These are phyloP conservation scores for Pachyseris speciosa DNA, from an alignment of 64 coral and sea anemone species.

Conservation along the genomic window DNA sequence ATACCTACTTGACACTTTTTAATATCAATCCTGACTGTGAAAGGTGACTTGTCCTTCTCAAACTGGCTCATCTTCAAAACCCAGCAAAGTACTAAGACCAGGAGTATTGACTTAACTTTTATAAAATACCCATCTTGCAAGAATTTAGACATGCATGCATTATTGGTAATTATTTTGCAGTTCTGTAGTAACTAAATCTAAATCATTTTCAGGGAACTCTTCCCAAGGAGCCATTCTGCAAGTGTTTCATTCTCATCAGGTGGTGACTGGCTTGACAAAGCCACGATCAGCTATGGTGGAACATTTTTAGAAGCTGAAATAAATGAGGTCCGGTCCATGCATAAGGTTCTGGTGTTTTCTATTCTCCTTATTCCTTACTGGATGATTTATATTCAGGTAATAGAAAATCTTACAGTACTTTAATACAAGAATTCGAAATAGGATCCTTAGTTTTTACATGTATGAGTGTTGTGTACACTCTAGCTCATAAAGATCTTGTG, in stretches of 20 bases:
- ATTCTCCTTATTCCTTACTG: conserved; percentile 67
- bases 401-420: neutral
- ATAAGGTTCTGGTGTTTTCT: conserved; percentile 49
- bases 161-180: neutral
- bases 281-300: conserved; percentile 43
- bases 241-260: neutral
- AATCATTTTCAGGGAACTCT: conserved; percentile 3
- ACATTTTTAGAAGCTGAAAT: conserved; percentile 67
- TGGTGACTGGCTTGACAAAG: conserved; percentile 49
- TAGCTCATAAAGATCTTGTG: no score
- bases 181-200: neutral
- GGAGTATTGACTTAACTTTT: no score
- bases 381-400: conserved; percentile 78
- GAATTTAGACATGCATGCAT: no score
- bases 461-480: no score
- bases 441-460: no score
- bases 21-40: no score
- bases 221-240: conserved; percentile 15
- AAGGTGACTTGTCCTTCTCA: no score
- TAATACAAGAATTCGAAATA: no score
- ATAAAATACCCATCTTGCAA: no score
- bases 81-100: no score
- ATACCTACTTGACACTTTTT: no score
- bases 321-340: conserved; percentile 49
- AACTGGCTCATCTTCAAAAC: no score